Evolutionary conservation across 2,888 invertebrate genomes (phyloP), one percentile per base, ranked within the genome.

Genomic region (Peribatodes rhomboidaria): DNA sequence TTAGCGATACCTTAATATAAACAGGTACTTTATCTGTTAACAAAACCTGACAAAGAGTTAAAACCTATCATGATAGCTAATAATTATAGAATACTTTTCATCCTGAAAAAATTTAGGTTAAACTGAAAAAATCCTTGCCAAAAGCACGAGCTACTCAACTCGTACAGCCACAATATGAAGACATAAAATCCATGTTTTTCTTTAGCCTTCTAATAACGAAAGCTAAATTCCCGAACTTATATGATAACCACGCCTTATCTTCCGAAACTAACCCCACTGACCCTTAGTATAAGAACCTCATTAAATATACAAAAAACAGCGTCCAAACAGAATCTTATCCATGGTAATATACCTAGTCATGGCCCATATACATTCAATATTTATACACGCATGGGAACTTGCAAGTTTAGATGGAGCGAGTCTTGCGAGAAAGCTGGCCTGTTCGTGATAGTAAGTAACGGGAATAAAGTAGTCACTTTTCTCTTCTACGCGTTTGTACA

Each of bases 361-460:
- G 56, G 61, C 41, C 49, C 70, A 69, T 74, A 72, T 74, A 77
- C 69, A 72, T 75, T 62, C 61, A 61, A 77, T 76, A 75, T 75
- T 78, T 76, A 75, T 74, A 72, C 69, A 74, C 55, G 66, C 70
- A 71, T 74, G 71, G 71, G 68, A 75, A 69, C 71, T 68, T 7
- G 42, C 41, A 1, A 1, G 49, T 55, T 64, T 55, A 47, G 49
- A 37, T 55, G 4, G 13, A 6, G 50, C 41, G 7, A 59, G 59
- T 49, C 13, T 8, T n/a, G n/a, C n/a, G n/a, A n/a, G n/a, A n/a
- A 6, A 27, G 27, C 27, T 27, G 3, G 27, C 27, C 27, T 27
- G 6, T 27, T n/a, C n/a, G n/a, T n/a, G 8, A 31, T 11, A 9
- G 9, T 52, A 37, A 44, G 27, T 18, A 44, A 11, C 2, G 18